Evolutionary conservation across 2,888 invertebrate species (phyloP).

Genomic region (Petrophora chlorosata): DNA sequence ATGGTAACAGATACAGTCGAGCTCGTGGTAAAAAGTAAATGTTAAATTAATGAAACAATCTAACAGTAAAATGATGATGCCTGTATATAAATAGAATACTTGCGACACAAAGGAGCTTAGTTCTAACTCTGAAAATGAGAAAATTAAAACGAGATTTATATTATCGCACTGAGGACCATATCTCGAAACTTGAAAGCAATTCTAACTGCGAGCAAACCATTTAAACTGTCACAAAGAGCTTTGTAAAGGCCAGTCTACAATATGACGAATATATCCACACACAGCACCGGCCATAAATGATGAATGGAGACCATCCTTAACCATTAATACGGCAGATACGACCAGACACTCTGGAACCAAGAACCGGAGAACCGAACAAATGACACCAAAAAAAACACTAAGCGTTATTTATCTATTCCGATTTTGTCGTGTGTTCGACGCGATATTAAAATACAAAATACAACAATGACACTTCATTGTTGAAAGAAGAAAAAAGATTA

Average conservation of each 20-base stretch:
- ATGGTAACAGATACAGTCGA: no score
- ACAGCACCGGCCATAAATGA: slow-evolving; percentile 35
- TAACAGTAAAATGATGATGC: no score
- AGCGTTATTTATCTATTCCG: slow-evolving; percentile 75
- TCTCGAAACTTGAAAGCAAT: slow-evolving; percentile 10
- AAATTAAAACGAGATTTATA: slow-evolving; percentile 26
- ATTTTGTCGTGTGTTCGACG: slow-evolving; percentile 69
- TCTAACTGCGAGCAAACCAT: slow-evolving; percentile 14
- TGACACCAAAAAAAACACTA: slow-evolving; percentile 52
- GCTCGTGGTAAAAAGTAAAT: no score
- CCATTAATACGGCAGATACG: slow-evolving; percentile 61
- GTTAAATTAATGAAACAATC: no score
- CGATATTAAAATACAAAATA: slow-evolving; percentile 79
- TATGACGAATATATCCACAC: slow-evolving; percentile 46
- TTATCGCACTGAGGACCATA: slow-evolving; percentile 8
- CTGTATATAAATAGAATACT: no score
- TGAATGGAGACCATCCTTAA: slow-evolving; percentile 49
- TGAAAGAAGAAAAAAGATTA: slow-evolving; percentile 51
- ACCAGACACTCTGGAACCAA: slow-evolving; percentile 75
- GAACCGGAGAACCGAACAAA: no score
- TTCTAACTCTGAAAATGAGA: slow-evolving; percentile 3
- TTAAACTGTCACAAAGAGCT: slow-evolving; percentile 38
- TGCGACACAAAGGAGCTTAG: background rate
- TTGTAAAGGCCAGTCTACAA: slow-evolving; percentile 33
- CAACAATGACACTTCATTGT: slow-evolving; percentile 76